Conservation (phyloP, 2,888 invertebrate species). For the Pilophorus perplexus region DNA sequence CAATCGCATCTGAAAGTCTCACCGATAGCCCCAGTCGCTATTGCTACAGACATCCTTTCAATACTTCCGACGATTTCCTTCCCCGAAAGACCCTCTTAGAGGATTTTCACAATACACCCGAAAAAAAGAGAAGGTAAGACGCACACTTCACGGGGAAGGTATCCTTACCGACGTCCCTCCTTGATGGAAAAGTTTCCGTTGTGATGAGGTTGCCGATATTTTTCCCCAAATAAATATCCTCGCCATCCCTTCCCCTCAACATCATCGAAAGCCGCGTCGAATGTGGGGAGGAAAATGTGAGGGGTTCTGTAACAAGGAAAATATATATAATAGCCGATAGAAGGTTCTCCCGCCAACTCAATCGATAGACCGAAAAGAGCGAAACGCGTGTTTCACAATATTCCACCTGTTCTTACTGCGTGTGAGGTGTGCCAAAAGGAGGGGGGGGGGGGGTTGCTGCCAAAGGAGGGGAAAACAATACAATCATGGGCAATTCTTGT, state of each 20-base stretch:
- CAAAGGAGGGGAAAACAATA: not conserved
- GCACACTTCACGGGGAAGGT: too few species aligned
- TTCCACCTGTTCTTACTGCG: conserved; percentile 5
- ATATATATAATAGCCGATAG: conserved; percentile 16
- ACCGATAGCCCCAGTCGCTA: too few species aligned
- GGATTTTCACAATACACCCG: too few species aligned
- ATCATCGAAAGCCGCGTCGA: too few species aligned
- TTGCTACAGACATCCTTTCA: too few species aligned
- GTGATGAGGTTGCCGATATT: conserved; percentile 1
- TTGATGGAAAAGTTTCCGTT: too few species aligned
- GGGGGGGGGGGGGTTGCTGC: too few species aligned
- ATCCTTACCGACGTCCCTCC: too few species aligned
- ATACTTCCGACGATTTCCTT: too few species aligned
- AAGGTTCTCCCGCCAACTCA: not conserved
- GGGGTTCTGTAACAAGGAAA: conserved; percentile 16
- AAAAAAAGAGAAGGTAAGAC: too few species aligned
- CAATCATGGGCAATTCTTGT: conserved; percentile 10
- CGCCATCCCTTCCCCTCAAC: not conserved
- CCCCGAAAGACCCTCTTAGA: too few species aligned
- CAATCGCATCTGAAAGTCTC: too few species aligned
- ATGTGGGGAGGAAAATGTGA: not conserved
- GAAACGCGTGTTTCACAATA: conserved; percentile 16
- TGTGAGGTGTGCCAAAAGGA: not conserved
- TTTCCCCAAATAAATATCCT: not conserved
- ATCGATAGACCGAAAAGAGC: conserved; percentile 5